Base-by-base conservation (phyloP, 2,888 invertebrate genomes). In the Leptodirus hochenwartii region DNA sequence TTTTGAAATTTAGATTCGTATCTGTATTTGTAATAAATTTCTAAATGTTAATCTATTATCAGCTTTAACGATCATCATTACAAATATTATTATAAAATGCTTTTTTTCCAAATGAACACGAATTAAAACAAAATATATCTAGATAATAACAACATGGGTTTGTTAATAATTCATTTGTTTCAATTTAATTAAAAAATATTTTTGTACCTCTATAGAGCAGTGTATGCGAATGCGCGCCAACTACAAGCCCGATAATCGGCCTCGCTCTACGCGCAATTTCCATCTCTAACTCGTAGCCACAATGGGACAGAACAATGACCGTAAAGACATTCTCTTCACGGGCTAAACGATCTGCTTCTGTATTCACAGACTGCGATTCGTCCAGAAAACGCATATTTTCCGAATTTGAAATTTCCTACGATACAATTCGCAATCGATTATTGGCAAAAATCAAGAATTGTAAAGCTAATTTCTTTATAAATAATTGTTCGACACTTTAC, bases 191-290 rank as follows among this genome's bases (percentile, higher is more conserved):
- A 31, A 27, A 17, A 27, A 20, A 14, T 27, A 16, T 3, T 10
- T 11, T 10, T 14, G 13, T 32, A 41, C 62, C 63, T 5, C 71
- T 71, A 49, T 68, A 85, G 1, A 87, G 61, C 40, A 87, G 68
- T 0, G 77, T 72, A 49, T 88, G 80, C 0, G 80, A 75, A 49
- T 87, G 87, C 0, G 73, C 79, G 4, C 87, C 87, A n/a, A 88
- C 75, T 32, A 88, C 75, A 1, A 87, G 61, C 48, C 84, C 80
- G 30, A 88, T 64, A 17, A 69, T 66, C 1, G 68, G 62, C 2
- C 75, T 64, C 22, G 65, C 69, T 3, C 62, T 56, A 3, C 49
- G 47, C 0, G 84, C 85, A 37, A 85, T 68, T 16, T 56, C 46
- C 58, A 62, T 56, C 41, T 79, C 79, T 12, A 66, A 64, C 2